Conservation (phyloP, 2,888 invertebrate genomes). For the Metallyticus violacea region DNA sequence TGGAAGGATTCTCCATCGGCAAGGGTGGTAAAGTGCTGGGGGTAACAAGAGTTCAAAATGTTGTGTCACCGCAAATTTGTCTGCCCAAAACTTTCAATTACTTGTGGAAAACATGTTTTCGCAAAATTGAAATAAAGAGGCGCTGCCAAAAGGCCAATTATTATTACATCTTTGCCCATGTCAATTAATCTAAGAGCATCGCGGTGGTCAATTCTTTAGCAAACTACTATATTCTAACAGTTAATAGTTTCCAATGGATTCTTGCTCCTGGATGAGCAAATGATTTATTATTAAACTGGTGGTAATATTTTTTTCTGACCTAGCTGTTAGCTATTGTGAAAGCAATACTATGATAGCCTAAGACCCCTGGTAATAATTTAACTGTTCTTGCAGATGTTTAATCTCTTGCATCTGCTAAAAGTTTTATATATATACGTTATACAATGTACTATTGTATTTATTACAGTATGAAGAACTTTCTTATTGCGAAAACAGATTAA, state of each 20-base stretch:
- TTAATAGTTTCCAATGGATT: neutral
- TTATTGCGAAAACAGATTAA: too few species aligned
- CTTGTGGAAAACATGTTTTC: neutral
- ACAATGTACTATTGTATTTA: too few species aligned
- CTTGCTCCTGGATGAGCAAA: neutral
- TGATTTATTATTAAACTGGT: too few species aligned
- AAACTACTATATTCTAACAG: neutral
- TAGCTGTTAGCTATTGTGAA: too few species aligned
- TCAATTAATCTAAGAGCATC: neutral
- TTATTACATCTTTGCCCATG: neutral
- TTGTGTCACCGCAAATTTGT: neutral
- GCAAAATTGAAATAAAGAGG: neutral
- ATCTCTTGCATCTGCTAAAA: too few species aligned
- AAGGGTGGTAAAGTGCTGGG: neutral
- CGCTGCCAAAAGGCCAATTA: neutral
- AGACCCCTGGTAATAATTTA: too few species aligned
- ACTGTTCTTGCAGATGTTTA: too few species aligned
- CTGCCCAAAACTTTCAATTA: neutral
- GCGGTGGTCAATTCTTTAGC: neutral
- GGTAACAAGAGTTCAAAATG: neutral
- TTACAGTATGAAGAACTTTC: too few species aligned
- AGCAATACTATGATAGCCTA: too few species aligned
- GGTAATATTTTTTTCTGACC: too few species aligned
- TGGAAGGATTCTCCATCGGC: neutral
- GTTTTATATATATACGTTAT: too few species aligned